Evolutionary conservation across 37 sponge, comb jelly and placozoan species (phyloP), one percentile per base, ranked within the genome.

Genomic region (Axinella damicornis): DNA sequence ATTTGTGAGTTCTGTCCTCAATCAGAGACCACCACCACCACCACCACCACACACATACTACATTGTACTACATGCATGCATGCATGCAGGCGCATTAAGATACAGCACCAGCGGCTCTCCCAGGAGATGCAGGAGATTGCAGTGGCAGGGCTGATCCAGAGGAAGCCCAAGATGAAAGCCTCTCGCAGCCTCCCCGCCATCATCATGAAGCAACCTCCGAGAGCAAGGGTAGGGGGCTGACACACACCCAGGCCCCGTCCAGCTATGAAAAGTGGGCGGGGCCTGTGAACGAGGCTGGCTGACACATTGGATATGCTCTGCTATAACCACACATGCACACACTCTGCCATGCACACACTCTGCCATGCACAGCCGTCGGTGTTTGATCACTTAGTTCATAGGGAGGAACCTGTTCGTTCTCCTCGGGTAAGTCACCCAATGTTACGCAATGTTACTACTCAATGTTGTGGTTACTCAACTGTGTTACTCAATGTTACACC

Each of bases 151-250:
- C 74, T 96, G 54, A 78, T 85, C 38, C 89, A 85, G 71, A 82
- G 80, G 15, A 66, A 65, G 38, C 71, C 85, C 19, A 75, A 63
- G 41, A 63, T 85, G 62, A 69, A 74, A 31, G 82, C 76, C 22
- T 91, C 90, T n/a, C 78, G 97, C 21, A 92, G 93, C 57, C 83
- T 94, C 17, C 97, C 97, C 19, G 87, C 95, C n/a, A 75, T 97
- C 34, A 95, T 92, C 16, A 82, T 97, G 54, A 94, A 92, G 79
- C 90, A 89, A 22, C 79, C 90, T 30, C 81, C 79, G 0, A 97
- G 90, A 59, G 38, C 68, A 37, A 74, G 91, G 54, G 91, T 92
- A 37, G 72, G 87, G 18, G n/a, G n/a, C 28, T 27, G 4, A 9
- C 46, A 46, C 6, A 12, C 4, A 4, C 46, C 46, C 9, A 12